These are phyloP conservation scores for Melierax canorus DNA, from an alignment of 2,113 vertebrate species.

Conservation along the genomic window DNA sequence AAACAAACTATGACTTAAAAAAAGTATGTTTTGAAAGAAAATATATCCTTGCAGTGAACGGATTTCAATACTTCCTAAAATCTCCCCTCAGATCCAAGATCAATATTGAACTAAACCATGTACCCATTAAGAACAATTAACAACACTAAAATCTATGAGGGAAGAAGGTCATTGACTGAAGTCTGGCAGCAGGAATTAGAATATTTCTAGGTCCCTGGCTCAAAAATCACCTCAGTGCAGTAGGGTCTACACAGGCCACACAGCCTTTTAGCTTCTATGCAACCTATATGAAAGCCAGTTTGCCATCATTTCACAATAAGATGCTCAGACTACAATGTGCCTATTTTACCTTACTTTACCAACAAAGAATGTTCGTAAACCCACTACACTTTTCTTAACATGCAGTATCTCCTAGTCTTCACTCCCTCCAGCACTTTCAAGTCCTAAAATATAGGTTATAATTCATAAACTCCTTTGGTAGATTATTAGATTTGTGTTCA, in stretches of 20 bases:
- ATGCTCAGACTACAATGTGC: not conserved
- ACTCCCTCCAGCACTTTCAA: not conserved
- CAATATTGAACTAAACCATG: not conserved
- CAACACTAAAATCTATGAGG: not conserved
- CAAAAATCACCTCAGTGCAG: not conserved
- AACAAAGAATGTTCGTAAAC: not conserved
- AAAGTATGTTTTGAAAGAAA: not conserved
- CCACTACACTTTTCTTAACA: not conserved
- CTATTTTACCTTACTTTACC: not conserved
- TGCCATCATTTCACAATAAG: not conserved
- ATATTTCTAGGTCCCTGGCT: not conserved
- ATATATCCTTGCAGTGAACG: not conserved
- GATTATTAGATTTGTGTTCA: not conserved
- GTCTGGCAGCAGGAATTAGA: not conserved
- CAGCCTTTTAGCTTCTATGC: not conserved
- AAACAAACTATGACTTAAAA: not conserved
- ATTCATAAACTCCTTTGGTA: not conserved
- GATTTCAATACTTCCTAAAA: not conserved
- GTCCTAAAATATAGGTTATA: not conserved
- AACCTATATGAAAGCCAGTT: not conserved
- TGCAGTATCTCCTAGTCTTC: not conserved
- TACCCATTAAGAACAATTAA: not conserved
- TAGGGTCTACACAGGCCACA: not conserved
- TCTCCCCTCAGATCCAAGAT: not conserved
- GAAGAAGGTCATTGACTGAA: not conserved